Percentiles rank a stretch among this genome's conserved stretches.
These are phyloP conservation scores for Choloepus hoffmanni DNA, from an alignment of 2,113 vertebrate genomes.

Conservation along the genomic window DNA sequence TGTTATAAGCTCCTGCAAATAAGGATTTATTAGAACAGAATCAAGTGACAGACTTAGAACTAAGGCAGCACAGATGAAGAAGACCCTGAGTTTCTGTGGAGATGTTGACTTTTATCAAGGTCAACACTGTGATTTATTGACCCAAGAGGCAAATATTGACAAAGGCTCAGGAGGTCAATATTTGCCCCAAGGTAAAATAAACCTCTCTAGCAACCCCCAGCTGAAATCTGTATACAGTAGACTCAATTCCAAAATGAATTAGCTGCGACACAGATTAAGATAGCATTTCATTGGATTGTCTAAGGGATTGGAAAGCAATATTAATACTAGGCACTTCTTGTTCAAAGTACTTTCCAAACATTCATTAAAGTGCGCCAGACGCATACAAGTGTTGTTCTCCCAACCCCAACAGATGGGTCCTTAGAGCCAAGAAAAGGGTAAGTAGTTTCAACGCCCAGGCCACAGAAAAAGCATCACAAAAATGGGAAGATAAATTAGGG, in stretches of 20 bases:
- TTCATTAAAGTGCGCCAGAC: constrained; percentile 56
- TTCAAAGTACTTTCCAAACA: constrained; percentile 60
- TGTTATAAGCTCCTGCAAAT: background rate
- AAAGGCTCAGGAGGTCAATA: constrained; percentile 75
- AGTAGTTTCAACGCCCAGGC: background rate
- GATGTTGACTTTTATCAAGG: constrained; percentile 82
- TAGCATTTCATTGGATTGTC: constrained; percentile 63
- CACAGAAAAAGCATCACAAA: background rate
- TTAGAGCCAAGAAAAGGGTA: constrained; percentile 37
- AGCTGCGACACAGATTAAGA: constrained; percentile 67
- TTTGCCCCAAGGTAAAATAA: constrained; percentile 78
- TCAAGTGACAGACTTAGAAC: constrained; percentile 51
- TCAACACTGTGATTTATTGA: constrained; percentile 84
- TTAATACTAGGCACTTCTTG: constrained; percentile 46
- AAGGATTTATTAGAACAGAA: constrained; percentile 54
- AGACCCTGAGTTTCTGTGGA: constrained; percentile 53
- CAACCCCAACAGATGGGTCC: constrained; percentile 52
- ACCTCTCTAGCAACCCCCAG: constrained; percentile 70
- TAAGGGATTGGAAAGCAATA: constrained; percentile 59
- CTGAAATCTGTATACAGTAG: constrained; percentile 63
- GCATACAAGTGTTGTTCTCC: background rate
- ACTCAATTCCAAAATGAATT: constrained; percentile 71
- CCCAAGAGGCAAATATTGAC: constrained; percentile 81
- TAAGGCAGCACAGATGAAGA: constrained; percentile 65
- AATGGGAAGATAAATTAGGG: background rate